Base-by-base conservation (phyloP, 2,888 invertebrate genomes). In the Venustoraphidia nigricollis region DNA sequence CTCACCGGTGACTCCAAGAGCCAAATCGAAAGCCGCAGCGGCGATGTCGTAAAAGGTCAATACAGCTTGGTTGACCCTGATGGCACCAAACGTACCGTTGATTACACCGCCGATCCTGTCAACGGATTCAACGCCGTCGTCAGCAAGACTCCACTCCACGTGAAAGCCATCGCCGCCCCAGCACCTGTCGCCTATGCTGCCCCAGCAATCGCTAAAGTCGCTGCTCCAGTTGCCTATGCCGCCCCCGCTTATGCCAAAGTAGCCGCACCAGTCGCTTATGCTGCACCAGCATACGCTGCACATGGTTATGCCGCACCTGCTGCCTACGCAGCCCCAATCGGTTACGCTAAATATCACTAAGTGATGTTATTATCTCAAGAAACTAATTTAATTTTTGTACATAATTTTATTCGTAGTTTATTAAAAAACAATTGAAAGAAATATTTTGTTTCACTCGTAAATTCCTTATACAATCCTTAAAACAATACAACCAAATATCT, bases 61-160 rank as follows among this genome's bases (percentile, higher is more conserved):
- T 70, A 70, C 59, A 66, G 66, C 34, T 57, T 70, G n/a, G 63
- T 68, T 46, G 70, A 70, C 55, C 63, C 70, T 52, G 70, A 70
- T 53, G 70, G 70, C 54, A 68, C 67, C 43, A 60, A 65, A 48
- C 65, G 70, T 49, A 58, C 66, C 56, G 70, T 70, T 13, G 69
- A 69, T 56, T 70, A 70, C 58, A 66, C 68, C 36, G 68, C 70
- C 46, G 70, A 70, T 60, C 69, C 69, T 39, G 66, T 67, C 39
- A 65, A 70, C 54, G 70, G 70, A 46, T 71, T 71, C 64, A 70
- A 71, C 54, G 70, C 71, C 48, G 67, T 69, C 46, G 71, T 69
- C 38, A 67, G 65, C 52, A 67, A 48, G 42, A n/a, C 10, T 36
- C 40, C 41, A 49, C 59, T 14, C 56, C 62, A 27, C 56, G 58